Evolutionary conservation across 2,797 vertebrate species (phyloP).

Genomic region (Neomorphus geoffroyi): DNA sequence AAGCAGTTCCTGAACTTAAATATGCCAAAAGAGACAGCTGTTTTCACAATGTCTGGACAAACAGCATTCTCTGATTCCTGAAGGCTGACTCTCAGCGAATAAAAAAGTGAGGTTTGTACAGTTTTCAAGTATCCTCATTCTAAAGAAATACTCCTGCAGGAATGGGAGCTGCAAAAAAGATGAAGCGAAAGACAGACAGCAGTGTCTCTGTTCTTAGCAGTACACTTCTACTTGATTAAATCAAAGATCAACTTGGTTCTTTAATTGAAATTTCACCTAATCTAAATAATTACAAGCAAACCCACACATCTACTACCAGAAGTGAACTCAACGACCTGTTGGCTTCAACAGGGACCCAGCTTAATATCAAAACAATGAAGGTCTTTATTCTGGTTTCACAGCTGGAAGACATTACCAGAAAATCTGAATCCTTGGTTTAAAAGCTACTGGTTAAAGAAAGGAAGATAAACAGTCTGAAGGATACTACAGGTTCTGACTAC

Average conservation of each 20-base stretch:
- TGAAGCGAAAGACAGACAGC: neutral
- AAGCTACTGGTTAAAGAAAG: neutral
- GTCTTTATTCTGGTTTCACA: neutral
- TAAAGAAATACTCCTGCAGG: neutral
- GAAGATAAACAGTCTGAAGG: no score
- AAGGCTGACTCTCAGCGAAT: neutral
- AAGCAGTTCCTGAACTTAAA: constrained; percentile 23
- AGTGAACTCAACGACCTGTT: neutral
- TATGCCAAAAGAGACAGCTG: constrained; percentile 13
- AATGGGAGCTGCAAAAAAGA: neutral
- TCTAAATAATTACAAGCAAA: neutral
- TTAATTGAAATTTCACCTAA: neutral
- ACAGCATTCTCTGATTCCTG: neutral
- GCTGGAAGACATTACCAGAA: neutral
- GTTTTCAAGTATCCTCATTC: neutral
- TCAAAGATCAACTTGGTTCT: neutral
- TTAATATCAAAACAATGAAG: neutral
- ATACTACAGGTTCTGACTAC: no score
- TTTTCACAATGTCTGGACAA: constrained; percentile 56
- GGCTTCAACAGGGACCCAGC: neutral
- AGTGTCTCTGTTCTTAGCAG: neutral
- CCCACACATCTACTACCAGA: neutral
- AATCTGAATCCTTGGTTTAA: neutral
- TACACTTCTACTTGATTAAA: neutral
- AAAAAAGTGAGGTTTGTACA: neutral